Evolutionary conservation across 2,797 vertebrate genomes (phyloP).

Genomic region (Neopelma chrysocephalum): DNA sequence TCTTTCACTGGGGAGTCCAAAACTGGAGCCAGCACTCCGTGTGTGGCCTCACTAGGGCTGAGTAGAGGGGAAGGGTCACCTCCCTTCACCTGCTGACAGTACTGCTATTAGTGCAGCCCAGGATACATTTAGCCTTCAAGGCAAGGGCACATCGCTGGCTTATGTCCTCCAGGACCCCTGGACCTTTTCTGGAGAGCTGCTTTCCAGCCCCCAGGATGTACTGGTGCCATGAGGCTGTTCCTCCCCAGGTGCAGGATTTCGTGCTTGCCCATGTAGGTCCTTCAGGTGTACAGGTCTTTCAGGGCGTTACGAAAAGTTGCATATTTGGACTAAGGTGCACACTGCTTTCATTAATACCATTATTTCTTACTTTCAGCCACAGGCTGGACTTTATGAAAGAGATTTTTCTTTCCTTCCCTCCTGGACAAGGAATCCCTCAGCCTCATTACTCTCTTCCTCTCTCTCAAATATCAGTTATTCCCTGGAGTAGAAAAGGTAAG

Average conservation of each 20-base stretch:
- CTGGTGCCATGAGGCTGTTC: not conserved
- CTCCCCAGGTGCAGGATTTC: not conserved
- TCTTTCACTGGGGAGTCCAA: not conserved
- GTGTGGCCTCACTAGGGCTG: not conserved
- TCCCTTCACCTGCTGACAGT: not conserved
- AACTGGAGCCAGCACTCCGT: not conserved
- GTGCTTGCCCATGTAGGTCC: not conserved
- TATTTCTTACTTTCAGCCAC: not conserved
- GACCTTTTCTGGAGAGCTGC: not conserved
- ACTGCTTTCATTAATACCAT: not conserved
- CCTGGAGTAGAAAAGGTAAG: not conserved
- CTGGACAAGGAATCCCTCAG: not conserved
- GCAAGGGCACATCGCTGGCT: not conserved
- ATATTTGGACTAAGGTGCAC: not conserved
- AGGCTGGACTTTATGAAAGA: not conserved
- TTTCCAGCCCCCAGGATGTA: not conserved
- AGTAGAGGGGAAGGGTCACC: too few relatives aligned
- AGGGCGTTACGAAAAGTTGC: not conserved
- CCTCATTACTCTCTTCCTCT: not conserved
- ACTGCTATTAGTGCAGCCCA: not conserved
- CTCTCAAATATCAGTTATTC: not conserved
- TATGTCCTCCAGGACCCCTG: not conserved
- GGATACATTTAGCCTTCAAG: not conserved
- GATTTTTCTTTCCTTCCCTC: not conserved
- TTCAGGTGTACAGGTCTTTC: not conserved